Base-by-base conservation (phyloP, 92 coral and sea anemone species). In the Phenganax stokvisi region DNA sequence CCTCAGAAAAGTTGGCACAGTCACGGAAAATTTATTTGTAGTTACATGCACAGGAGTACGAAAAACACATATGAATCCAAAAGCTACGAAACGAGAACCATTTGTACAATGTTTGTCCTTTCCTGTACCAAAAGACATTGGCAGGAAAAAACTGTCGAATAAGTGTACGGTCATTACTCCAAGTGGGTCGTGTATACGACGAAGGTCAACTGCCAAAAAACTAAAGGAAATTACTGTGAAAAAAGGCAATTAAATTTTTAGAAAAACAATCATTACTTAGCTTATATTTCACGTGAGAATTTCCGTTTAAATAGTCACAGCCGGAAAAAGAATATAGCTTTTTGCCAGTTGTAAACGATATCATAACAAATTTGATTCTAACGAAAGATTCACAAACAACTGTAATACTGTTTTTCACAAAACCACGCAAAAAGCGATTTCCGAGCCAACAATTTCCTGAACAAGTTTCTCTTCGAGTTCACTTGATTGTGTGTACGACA, bases 171-270 rank as follows among this genome's bases (percentile, higher is more conserved):
- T 68, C 6, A 68, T 68, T 68, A 37, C 73, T 68, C 73, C 73
- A 68, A 68, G 73, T 68, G 73, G 73, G 73, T 68, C 73, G 73
- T 11, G 11, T 10, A 30, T 30, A 20, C 0, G 0, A 9, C 1
- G 67, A 20, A 8, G 27, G 47, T n/a, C 70, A 64, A 64, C 70
- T 64, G 47, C 29, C 70, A 64, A 20, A 11, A 64, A 20, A 68
- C 73, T 30, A 68, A 68, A 68, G 73, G 73, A 68, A 68, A 68
- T 28, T 37, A 53, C 70, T 68, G 31, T 68, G 54, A 52, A 53
- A 68, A 68, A 68, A 51, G 73, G 73, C 47, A 68, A 68, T 68
- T 68, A 68, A 68, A 29, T 68, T 8, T 68, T 68, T 68, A n/a
- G n/a, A 53, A 68, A 68, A 68, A 15, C 54, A 30, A 68, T 68